Percentiles rank a stretch among this genome's conserved stretches.
These are phyloP conservation scores for Ornithorhynchus anatinus DNA, from an alignment of 2,113 vertebrate species.

Conservation along the genomic window DNA sequence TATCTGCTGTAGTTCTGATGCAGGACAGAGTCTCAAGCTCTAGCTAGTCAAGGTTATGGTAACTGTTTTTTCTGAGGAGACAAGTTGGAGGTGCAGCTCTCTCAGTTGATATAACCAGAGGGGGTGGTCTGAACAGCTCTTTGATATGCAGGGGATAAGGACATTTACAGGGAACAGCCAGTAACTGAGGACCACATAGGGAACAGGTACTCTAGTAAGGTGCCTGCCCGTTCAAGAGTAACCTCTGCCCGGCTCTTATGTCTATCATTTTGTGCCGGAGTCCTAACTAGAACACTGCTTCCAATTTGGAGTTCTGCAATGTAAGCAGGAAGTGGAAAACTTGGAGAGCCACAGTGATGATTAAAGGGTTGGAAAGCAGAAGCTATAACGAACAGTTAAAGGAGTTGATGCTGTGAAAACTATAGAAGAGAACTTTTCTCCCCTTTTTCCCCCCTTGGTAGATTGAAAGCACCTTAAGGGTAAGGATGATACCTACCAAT, in stretches of 20 bases:
- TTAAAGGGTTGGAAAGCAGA: neutral
- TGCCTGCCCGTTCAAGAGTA: too few species aligned
- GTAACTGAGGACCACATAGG: neutral
- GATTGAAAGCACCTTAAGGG: too few species aligned
- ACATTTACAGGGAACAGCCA: neutral
- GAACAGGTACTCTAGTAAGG: neutral
- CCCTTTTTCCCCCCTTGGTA: too few species aligned
- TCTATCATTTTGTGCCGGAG: neutral
- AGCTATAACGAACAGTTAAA: conserved; percentile 2
- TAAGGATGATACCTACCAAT: too few species aligned
- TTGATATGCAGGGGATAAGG: neutral
- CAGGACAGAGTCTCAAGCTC: neutral
- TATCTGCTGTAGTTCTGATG: conserved; percentile 5
- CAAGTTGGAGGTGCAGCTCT: neutral
- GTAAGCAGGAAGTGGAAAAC: neutral
- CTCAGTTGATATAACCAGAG: neutral
- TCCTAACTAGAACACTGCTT: neutral
- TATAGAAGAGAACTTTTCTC: too few species aligned
- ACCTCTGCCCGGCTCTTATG: too few species aligned
- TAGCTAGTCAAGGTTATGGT: neutral
- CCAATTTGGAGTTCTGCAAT: neutral
- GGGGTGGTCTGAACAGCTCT: neutral
- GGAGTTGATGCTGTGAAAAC: too few species aligned
- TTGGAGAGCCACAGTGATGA: neutral
- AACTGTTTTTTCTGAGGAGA: neutral